These are phyloP conservation scores for Agrilus biguttatus DNA, from an alignment of 2,888 invertebrate species.

Conservation along the genomic window DNA sequence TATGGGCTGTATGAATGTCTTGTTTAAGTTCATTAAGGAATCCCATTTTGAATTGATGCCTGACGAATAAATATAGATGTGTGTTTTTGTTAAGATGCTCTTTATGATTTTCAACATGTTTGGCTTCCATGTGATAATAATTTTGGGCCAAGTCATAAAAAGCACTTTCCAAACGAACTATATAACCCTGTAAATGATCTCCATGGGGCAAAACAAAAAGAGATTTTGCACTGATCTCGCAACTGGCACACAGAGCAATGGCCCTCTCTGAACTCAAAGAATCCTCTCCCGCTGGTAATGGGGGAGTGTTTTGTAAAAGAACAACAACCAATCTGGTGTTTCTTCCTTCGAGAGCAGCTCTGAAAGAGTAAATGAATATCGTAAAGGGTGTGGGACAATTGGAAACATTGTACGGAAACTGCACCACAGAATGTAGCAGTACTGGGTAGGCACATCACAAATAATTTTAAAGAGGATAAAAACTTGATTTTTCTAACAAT, in stretches of 20 bases:
- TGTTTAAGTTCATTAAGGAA: constrained; percentile 89
- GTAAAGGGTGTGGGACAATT: background rate
- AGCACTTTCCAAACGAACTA: constrained; percentile 74
- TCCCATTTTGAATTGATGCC: constrained; percentile 95
- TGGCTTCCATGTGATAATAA: constrained; percentile 82
- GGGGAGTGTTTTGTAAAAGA: constrained; percentile 72
- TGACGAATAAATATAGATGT: constrained; percentile 82
- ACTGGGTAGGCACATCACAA: no score
- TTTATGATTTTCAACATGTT: constrained; percentile 73
- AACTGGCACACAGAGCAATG: constrained; percentile 76
- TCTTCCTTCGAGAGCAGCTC: constrained; percentile 58
- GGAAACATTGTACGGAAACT: constrained; percentile 11
- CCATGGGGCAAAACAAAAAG: constrained; percentile 78
- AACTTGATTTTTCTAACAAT: no score
- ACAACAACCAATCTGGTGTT: constrained; percentile 73
- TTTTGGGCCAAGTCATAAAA: constrained; percentile 86
- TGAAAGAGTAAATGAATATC: constrained; percentile 18
- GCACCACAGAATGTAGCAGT: no score
- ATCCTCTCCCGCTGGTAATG: constrained; percentile 67
- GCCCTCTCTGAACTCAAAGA: constrained; percentile 80
- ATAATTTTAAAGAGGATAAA: no score
- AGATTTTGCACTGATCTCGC: constrained; percentile 83
- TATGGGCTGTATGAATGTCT: constrained; percentile 72
- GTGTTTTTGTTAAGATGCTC: constrained; percentile 83
- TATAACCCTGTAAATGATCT: constrained; percentile 67